These are phyloP conservation scores for Calephelis perditalis DNA, from an alignment of 2,888 invertebrate genomes.

Conservation along the genomic window DNA sequence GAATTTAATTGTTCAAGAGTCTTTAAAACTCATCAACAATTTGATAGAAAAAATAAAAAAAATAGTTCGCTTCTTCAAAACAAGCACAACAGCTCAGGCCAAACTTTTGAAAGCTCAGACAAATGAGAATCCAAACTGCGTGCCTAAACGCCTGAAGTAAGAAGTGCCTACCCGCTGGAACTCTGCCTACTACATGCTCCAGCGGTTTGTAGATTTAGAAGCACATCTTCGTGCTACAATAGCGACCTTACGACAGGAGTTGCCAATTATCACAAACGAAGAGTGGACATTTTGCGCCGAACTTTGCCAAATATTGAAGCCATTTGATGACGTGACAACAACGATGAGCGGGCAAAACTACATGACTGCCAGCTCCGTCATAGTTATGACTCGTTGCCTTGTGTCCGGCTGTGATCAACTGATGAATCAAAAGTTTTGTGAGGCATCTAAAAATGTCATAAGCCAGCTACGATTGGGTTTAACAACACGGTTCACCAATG, in stretches of 20 bases:
- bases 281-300: slow-evolving; percentile 29
- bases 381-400: slow-evolving; percentile 31
- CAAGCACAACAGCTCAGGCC: neutral
- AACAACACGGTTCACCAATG: neutral
- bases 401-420: slow-evolving; percentile 26
- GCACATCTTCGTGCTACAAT: neutral
- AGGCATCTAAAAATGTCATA: slow-evolving; percentile 14
- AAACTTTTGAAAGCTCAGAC: neutral
- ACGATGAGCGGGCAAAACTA: slow-evolving; percentile 33
- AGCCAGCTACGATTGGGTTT: slow-evolving; percentile 2
- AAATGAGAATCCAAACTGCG: neutral
- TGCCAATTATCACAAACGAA: slow-evolving; percentile 26
- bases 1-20: slow-evolving; percentile 3
- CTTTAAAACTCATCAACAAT: neutral
- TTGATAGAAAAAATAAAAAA: neutral
- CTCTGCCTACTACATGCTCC: neutral
- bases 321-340: slow-evolving; percentile 32
- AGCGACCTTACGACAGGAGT: slow-evolving; percentile 18
- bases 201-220: neutral
- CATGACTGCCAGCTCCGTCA: slow-evolving; percentile 31
- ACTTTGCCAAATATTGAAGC: slow-evolving; percentile 29
- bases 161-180: neutral
- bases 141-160: neutral
- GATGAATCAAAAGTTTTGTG: slow-evolving; percentile 17
- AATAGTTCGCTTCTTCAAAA: slow-evolving; percentile 12